Percentiles rank a stretch among this genome's conserved stretches.
These are phyloP conservation scores for Callyntrura guangdongensis DNA, from an alignment of 2,888 invertebrate genomes.

Conservation along the genomic window DNA sequence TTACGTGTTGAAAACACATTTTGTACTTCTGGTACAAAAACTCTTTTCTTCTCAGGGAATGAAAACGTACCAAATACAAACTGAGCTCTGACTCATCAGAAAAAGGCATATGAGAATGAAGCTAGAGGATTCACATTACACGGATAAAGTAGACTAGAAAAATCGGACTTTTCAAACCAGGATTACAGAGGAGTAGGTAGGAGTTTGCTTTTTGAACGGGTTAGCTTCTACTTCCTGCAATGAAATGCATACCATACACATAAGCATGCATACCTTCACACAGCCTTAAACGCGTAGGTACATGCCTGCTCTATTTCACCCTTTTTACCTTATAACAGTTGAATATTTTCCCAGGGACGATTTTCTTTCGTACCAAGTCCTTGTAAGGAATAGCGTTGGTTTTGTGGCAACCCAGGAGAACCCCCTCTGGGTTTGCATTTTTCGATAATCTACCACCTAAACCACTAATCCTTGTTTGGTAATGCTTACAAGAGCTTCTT, in stretches of 20 bases:
- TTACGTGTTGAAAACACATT: too few relatives aligned
- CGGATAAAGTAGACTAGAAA: constrained; percentile 54
- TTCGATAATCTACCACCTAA: too few relatives aligned
- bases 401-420: constrained; percentile 49
- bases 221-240: background rate
- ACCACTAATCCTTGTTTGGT: too few relatives aligned
- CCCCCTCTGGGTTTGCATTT: background rate
- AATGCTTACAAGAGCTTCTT: too few relatives aligned
- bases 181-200: background rate
- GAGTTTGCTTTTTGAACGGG: background rate
- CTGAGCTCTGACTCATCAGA: constrained; percentile 61
- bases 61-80: too few relatives aligned
- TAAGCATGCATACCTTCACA: background rate
- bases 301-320: background rate
- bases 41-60: too few relatives aligned
- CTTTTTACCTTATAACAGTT: background rate
- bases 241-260: background rate
- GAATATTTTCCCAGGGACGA: background rate
- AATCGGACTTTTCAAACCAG: background rate
- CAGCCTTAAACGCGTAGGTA: background rate
- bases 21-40: too few relatives aligned
- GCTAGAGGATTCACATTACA: constrained; percentile 48
- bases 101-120: constrained; percentile 46
- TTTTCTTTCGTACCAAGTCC: constrained; percentile 49
- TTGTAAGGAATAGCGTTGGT: constrained; percentile 36